Base-by-base conservation (phyloP, 2,888 invertebrate species). In the Orchesellides sinensis region DNA sequence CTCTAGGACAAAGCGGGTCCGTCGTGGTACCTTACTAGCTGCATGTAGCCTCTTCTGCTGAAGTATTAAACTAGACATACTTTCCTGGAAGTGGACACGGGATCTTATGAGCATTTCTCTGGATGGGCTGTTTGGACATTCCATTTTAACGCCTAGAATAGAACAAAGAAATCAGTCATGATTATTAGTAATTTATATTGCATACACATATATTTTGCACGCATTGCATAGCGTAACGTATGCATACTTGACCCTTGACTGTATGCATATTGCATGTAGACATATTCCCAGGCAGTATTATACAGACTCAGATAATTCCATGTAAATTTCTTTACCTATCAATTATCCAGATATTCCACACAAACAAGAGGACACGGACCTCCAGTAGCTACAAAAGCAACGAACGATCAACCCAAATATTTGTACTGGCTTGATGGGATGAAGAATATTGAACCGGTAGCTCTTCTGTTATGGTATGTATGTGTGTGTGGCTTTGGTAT, bases 41-140 rank as follows among this genome's bases (percentile, higher is more conserved):
- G 83, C 83, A 49, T 83, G 77, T 29, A 49, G 49, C 25, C 56
- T 54, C 27, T 83, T 78, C 27, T 83, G 83, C 61, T 83, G 74
- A 4, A 83, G 59, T 5, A 73, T 66, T 2, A 29, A 14, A 27
- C 27, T 49, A 54, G 70, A 54, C 17, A 79, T 10, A 2, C 12
- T 54, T 14, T 72, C 70, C 35, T 63, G 52, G 27, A 29, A 69
- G 17, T 61, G 49, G 12, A 59, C 40, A 19, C 52, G 70, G 17
- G 79, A 79, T 12, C 59, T 19, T 2, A 27, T 0, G 19, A 78
- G 25, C 61, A 59, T 61, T 19, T 68, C 78, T 35, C 35, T 23
- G 27, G 69, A 47, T 5, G 79, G 79, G 40, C 61, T 69, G 25
- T 25, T 25, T n/a, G 72, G 59, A 40, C 63, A 54, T 25, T 70